Percentiles rank a stretch among this genome's conserved stretches.
Conservation (phyloP, 2,888 invertebrate genomes). For the Idaea straminata region DNA sequence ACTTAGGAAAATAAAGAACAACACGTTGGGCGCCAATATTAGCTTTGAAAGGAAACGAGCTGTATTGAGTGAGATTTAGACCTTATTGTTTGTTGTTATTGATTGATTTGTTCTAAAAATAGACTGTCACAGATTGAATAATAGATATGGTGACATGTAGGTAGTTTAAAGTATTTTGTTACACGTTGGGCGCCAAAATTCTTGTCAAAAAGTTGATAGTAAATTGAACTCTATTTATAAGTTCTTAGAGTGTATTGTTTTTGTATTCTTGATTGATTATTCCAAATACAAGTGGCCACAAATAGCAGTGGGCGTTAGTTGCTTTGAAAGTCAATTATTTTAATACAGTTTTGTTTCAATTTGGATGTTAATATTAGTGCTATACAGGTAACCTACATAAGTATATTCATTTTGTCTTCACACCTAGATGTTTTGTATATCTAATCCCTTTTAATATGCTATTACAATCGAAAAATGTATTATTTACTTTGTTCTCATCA, state of each 20-base stretch:
- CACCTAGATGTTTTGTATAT: too few relatives aligned
- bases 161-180: neutral
- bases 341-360: neutral
- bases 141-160: neutral
- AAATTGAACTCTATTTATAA: neutral
- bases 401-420: too few relatives aligned
- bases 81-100: neutral
- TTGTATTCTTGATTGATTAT: neutral
- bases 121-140: neutral
- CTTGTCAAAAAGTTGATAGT: too few relatives aligned
- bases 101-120: neutral
- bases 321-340: neutral
- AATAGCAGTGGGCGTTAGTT: too few relatives aligned
- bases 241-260: neutral
- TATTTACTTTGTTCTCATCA: too few relatives aligned
- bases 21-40: slow-evolving; percentile 42
- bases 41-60: neutral
- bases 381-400: too few relatives aligned
- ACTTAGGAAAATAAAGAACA: slow-evolving; percentile 11
- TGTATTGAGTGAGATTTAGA: neutral
- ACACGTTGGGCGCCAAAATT: neutral
- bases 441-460: too few relatives aligned
- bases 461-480: too few relatives aligned
- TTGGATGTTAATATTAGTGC: too few relatives aligned
- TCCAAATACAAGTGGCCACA: neutral